Conservation (phyloP, 1,140 invertebrate genomes). For the Tetranychus urticae region DNA sequence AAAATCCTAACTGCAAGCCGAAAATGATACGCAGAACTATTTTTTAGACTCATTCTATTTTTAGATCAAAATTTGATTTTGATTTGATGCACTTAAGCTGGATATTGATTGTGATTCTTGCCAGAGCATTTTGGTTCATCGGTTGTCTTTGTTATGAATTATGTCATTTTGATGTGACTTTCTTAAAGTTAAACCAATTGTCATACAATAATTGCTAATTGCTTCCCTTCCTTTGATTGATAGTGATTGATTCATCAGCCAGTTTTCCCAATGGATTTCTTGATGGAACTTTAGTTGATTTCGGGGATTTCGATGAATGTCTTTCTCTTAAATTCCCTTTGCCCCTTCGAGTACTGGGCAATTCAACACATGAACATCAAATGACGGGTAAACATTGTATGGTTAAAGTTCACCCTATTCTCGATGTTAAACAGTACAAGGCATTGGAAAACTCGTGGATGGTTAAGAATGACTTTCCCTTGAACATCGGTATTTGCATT, state of each 20-base stretch:
- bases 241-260: conserved; percentile 11
- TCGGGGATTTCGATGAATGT: conserved; percentile 16
- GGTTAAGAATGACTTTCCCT: neutral
- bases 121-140: no score
- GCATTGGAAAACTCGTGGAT: neutral
- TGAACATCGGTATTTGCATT: neutral
- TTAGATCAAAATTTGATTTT: no score
- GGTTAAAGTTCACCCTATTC: neutral
- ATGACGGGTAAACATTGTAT: neutral
- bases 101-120: no score
- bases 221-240: neutral
- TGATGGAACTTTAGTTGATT: conserved; percentile 12
- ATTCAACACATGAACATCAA: neutral
- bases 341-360: neutral
- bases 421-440: neutral
- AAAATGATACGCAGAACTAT: no score
- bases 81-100: no score
- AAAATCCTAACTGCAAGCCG: no score
- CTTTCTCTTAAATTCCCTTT: conserved; percentile 2
- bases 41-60: no score
- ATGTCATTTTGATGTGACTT: no score
- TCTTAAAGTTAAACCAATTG: no score
- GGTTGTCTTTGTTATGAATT: no score
- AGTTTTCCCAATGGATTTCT: conserved; percentile 12
- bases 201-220: neutral